Conservation (phyloP, 2,888 invertebrate species). For the Nomada goodeniana region DNA sequence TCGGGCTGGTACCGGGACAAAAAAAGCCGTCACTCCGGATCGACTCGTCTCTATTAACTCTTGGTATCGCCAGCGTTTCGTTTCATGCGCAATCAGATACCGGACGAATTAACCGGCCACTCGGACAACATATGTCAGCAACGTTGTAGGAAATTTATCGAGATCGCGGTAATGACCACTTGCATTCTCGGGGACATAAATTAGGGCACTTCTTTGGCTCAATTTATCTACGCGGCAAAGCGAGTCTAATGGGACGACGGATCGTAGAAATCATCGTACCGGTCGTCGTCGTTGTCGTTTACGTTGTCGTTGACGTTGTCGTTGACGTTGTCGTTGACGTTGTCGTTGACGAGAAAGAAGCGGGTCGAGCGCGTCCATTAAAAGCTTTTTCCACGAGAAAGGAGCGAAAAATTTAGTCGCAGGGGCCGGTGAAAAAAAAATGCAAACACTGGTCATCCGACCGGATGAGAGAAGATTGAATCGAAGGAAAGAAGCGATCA, state of each 20-base stretch:
- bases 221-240: slow-evolving; percentile 58
- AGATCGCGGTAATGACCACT: slow-evolving; percentile 58
- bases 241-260: slow-evolving; percentile 53
- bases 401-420: slow-evolving; percentile 46
- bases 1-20: background rate
- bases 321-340: background rate
- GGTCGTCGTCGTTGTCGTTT: background rate
- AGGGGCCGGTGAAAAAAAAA: slow-evolving; percentile 27
- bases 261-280: slow-evolving; percentile 13
- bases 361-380: slow-evolving; percentile 27
- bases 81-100: slow-evolving; percentile 59
- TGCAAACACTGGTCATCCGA: slow-evolving; percentile 40
- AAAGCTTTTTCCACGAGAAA: slow-evolving; percentile 11
- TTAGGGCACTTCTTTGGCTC: slow-evolving; percentile 49
- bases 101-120: slow-evolving; percentile 48
- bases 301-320: background rate
- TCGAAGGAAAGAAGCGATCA: slow-evolving; percentile 56
- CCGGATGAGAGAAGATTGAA: slow-evolving; percentile 59
- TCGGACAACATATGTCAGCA: slow-evolving; percentile 57
- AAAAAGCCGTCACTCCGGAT: slow-evolving; percentile 3
- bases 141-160: slow-evolving; percentile 50
- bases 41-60: slow-evolving; percentile 35
- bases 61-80: slow-evolving; percentile 9
- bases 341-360: background rate
- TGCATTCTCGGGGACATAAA: slow-evolving; percentile 47